Conservation (phyloP, 1,140 invertebrate genomes). For the Drosophila novamexicana region DNA sequence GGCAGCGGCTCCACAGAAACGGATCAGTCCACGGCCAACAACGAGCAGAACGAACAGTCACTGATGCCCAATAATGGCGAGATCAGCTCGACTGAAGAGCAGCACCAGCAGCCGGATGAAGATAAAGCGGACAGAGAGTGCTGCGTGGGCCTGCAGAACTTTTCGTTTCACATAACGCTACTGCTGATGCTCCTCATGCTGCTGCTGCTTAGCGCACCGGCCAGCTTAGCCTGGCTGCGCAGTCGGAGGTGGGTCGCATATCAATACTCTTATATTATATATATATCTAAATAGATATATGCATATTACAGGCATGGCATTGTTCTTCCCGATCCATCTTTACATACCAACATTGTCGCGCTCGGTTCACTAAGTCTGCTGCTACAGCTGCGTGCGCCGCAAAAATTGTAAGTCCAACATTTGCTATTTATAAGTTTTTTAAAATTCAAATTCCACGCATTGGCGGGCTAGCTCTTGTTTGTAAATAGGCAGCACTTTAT, state of each 20-base stretch:
- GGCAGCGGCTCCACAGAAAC: constrained; percentile 2
- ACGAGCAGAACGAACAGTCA: neutral
- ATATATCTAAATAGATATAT: neutral
- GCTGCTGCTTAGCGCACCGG: constrained; percentile 86
- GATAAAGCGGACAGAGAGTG: constrained; percentile 8
- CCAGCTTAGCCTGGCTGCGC: constrained; percentile 87
- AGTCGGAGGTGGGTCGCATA: constrained; percentile 86
- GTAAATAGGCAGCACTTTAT: constrained; percentile 1
- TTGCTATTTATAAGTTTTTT: neutral
- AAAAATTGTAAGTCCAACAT: constrained; percentile 71
- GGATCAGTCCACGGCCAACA: neutral
- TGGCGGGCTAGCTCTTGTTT: too few relatives aligned
- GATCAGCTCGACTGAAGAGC: neutral
- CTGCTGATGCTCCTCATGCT: constrained; percentile 86
- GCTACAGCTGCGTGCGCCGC: constrained; percentile 69
- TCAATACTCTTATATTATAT: neutral
- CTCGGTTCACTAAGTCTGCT: constrained; percentile 61
- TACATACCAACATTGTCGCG: constrained; percentile 51
- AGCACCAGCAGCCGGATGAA: neutral
- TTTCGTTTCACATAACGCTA: constrained; percentile 87
- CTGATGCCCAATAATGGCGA: neutral
- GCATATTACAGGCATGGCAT: constrained; percentile 43
- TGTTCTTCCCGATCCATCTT: constrained; percentile 65
- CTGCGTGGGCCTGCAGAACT: constrained; percentile 67
- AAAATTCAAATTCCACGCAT: neutral